Evolutionary conservation across 2,888 invertebrate genomes (phyloP).

Genomic region (Drosophila anomalata): DNA sequence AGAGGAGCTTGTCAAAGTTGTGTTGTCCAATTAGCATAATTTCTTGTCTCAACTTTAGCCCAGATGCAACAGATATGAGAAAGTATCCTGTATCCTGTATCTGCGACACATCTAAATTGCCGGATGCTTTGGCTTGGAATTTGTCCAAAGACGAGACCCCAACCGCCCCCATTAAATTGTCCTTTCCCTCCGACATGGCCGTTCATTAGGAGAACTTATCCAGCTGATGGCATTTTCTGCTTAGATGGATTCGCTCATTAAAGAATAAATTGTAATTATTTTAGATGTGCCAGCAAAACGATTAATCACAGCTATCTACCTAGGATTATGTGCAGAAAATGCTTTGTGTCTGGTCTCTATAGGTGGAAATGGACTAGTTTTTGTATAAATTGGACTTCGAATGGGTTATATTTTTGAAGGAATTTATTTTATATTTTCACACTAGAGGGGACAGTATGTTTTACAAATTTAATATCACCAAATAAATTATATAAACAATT

Average conservation of each 20-base stretch:
- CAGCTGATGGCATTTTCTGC: conserved; percentile 25
- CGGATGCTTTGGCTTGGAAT: conserved; percentile 8
- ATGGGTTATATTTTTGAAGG: too few relatives aligned
- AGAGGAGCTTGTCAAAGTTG: conserved; percentile 42
- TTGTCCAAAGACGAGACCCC: conserved; percentile 15
- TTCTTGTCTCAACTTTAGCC: conserved; percentile 41
- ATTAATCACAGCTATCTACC: not conserved
- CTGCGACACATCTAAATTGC: conserved; percentile 33
- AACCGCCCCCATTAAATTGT: conserved; percentile 12
- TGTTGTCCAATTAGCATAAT: conserved; percentile 62
- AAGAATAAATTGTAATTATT: conserved; percentile 67
- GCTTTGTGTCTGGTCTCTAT: not conserved
- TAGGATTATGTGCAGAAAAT: conserved; percentile 15
- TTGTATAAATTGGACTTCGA: not conserved
- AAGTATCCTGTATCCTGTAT: conserved; percentile 16
- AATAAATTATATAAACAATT: too few relatives aligned
- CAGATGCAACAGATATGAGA: conserved; percentile 35
- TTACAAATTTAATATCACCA: too few relatives aligned
- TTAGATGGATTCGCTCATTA: conserved; percentile 51
- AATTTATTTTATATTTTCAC: too few relatives aligned
- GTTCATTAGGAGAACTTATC: conserved; percentile 13
- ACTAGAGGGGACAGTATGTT: too few relatives aligned
- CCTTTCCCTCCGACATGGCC: not conserved
- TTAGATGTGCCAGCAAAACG: conserved; percentile 11
- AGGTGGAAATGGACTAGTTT: not conserved